These are phyloP conservation scores for Colistium nudipinnis DNA, from an alignment of 2,113 vertebrate genomes.

Conservation along the genomic window DNA sequence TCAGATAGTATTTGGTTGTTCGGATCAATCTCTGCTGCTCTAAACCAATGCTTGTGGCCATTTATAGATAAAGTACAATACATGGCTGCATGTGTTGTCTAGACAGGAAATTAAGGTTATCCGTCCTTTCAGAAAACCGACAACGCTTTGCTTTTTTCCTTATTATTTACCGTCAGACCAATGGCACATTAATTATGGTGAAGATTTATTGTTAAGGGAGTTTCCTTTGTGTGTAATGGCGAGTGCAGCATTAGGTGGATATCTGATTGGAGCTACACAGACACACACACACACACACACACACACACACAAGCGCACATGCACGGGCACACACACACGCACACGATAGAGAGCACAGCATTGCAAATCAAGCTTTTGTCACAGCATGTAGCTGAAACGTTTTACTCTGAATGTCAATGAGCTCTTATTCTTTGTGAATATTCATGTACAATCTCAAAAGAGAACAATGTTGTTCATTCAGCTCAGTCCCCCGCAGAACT, in stretches of 20 bases:
- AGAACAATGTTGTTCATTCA: slow-evolving; percentile 45
- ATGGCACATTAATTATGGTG: slow-evolving; percentile 33
- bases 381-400: slow-evolving; percentile 39
- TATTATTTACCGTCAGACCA: slow-evolving; percentile 30
- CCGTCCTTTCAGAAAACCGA: slow-evolving; percentile 16
- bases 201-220: slow-evolving; percentile 13
- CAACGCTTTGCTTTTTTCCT: slow-evolving; percentile 13
- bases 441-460: slow-evolving; percentile 66
- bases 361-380: slow-evolving; percentile 48
- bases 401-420: slow-evolving; percentile 59
- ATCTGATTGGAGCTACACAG: slow-evolving; percentile 12
- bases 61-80: slow-evolving; percentile 1
- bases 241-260: slow-evolving; percentile 6
- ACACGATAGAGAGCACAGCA: slow-evolving; percentile 34
- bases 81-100: slow-evolving; percentile 20
- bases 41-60: slow-evolving; percentile 2
- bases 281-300: background rate
- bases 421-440: slow-evolving; percentile 61
- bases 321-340: background rate
- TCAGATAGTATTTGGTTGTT: background rate
- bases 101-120: slow-evolving; percentile 31
- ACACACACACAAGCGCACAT: slow-evolving; percentile 6
- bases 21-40: background rate
- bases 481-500: slow-evolving; percentile 48
- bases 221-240: slow-evolving; percentile 12